A percentile compares a stretch with the other conserved stretches of the same genome.
These are phyloP conservation scores for Sphaerodactylus townsendi DNA, from an alignment of 2,113 vertebrate genomes.

Conservation along the genomic window DNA sequence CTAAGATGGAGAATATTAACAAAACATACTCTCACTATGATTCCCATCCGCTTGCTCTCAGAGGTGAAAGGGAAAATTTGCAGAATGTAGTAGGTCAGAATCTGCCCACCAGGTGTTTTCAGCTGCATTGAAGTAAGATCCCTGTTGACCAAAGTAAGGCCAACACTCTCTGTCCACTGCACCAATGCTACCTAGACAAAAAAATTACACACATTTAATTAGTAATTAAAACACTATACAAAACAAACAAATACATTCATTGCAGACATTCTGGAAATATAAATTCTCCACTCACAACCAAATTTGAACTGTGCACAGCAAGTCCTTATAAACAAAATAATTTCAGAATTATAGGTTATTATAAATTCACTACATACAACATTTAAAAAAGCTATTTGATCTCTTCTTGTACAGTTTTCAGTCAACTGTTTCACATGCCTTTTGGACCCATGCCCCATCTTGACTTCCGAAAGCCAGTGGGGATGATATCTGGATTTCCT, in stretches of 20 bases:
- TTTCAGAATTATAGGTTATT: neutral
- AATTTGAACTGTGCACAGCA: neutral
- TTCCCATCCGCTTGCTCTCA: constrained; percentile 97
- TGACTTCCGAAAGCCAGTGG: no score
- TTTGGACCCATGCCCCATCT: no score
- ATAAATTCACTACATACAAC: neutral
- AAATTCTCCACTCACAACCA: neutral
- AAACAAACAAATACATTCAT: constrained; percentile 25
- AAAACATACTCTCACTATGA: constrained; percentile 84
- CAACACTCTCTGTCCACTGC: constrained; percentile 94
- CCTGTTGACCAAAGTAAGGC: constrained; percentile 92
- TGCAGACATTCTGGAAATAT: constrained; percentile 15
- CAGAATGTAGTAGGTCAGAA: constrained; percentile 90
- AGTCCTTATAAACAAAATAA: neutral
- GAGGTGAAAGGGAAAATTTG: constrained; percentile 87
- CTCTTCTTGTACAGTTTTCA: neutral
- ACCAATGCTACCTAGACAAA: constrained; percentile 88
- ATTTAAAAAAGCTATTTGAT: neutral
- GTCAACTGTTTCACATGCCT: no score
- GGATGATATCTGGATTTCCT: no score
- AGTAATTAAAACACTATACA: constrained; percentile 17
- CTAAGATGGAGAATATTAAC: neutral
- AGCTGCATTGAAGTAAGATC: constrained; percentile 94
- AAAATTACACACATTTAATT: constrained; percentile 11
- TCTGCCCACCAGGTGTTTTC: constrained; percentile 90